phyloP scores from a whole-genome alignment of 2,113 vertebrate species.

The Euleptes europaea region DNA sequence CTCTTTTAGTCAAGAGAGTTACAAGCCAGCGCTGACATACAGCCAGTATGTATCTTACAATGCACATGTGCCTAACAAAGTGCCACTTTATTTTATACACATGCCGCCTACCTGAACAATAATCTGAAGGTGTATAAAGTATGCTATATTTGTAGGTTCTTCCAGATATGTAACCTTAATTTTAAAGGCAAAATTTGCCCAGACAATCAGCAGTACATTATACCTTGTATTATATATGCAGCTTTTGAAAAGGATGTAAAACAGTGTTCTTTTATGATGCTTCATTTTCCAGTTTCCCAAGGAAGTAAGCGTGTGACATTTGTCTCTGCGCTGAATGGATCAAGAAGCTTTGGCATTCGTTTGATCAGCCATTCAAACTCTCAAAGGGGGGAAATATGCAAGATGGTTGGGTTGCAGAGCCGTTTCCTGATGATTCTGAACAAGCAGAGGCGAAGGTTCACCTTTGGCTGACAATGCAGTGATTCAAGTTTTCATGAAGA shows the following conservation, averaged over 20 bases:
- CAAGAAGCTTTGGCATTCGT: background rate
- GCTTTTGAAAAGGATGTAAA: conserved; percentile 1
- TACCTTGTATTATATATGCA: background rate
- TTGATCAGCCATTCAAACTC: background rate
- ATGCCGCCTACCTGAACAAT: background rate
- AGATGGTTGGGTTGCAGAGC: conserved; percentile 5
- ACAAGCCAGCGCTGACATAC: background rate
- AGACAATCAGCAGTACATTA: background rate
- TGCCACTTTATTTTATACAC: background rate
- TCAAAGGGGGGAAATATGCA: conserved; percentile 18
- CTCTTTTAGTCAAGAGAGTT: background rate
- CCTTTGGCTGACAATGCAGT: background rate
- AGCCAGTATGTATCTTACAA: background rate
- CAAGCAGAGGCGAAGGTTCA: conserved; percentile 18
- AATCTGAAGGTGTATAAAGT: background rate
- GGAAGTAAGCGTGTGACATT: background rate
- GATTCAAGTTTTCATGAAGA: conserved; percentile 29
- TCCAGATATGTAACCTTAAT: background rate
- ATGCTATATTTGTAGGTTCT: background rate
- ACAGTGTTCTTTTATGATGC: background rate
- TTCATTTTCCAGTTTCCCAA: conserved; percentile 10
- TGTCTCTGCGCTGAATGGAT: conserved; percentile 6
- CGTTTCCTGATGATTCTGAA: background rate
- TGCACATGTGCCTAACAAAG: background rate
- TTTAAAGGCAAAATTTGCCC: background rate